Evolutionary conservation across 2,888 invertebrate genomes (phyloP).

Genomic region (Nipponacmea schrenckii): DNA sequence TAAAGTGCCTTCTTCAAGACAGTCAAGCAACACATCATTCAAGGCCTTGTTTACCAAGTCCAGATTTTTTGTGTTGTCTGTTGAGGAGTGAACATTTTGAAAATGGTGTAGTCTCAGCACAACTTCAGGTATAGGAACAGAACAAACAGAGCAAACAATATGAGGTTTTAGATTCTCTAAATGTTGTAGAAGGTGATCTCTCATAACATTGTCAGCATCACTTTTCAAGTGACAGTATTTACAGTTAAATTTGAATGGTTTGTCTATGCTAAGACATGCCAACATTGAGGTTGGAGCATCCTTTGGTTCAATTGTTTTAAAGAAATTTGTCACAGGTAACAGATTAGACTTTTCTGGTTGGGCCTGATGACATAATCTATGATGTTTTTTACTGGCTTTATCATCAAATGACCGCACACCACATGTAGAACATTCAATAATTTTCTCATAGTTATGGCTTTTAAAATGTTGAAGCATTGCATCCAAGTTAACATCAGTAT

Average conservation of each 20-base stretch:
- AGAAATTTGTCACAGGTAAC: background rate
- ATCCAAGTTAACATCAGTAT: background rate
- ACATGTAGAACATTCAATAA: background rate
- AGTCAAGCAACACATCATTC: background rate
- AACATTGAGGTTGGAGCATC: background rate
- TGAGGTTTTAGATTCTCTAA: background rate
- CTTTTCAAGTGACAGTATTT: background rate
- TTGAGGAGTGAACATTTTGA: background rate
- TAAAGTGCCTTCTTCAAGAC: background rate
- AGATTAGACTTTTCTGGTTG: background rate
- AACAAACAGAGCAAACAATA: conserved; percentile 3
- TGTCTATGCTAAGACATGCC: background rate
- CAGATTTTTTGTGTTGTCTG: background rate
- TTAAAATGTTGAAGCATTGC: background rate
- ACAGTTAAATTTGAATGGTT: background rate
- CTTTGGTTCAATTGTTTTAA: background rate
- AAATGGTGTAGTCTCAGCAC: background rate
- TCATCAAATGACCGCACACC: background rate
- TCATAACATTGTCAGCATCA: background rate
- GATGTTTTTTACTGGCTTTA: background rate
- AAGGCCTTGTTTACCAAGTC: background rate
- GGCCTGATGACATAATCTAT: background rate
- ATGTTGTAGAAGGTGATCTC: background rate
- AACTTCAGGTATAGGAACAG: background rate
- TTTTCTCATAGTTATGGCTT: background rate